Evolutionary conservation across 2,888 invertebrate genomes (phyloP).

Genomic region (Polydesmus complanatus): DNA sequence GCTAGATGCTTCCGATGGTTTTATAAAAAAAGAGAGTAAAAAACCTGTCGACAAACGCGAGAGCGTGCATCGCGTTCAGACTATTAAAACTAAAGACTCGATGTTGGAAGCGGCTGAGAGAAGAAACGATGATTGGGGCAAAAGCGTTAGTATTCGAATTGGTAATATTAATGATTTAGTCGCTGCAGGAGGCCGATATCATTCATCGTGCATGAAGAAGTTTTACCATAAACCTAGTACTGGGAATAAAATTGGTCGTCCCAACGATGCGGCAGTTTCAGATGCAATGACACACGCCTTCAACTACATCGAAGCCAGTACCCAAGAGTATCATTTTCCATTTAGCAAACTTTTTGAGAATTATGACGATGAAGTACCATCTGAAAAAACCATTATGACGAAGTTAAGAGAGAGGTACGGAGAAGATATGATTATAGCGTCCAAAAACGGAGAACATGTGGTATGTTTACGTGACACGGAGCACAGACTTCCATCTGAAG

Average conservation of each 20-base stretch:
- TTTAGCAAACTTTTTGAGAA: too few species aligned
- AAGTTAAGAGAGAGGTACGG: too few species aligned
- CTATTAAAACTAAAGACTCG: neutral
- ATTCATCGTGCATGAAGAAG: too few species aligned
- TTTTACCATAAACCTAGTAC: too few species aligned
- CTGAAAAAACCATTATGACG: neutral
- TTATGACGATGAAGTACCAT: too few species aligned
- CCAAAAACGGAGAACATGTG: too few species aligned
- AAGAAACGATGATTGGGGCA: neutral
- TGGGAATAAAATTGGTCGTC: neutral
- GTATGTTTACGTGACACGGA: too few species aligned
- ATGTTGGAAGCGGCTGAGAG: neutral
- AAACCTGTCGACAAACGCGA: neutral
- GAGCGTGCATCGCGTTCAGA: neutral
- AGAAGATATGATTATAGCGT: too few species aligned
- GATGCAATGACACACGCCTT: neutral
- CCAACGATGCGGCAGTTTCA: neutral
- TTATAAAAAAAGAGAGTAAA: neutral
- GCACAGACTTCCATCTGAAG: too few species aligned
- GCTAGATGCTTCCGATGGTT: too few species aligned
- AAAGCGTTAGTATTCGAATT: neutral
- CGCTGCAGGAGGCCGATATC: too few species aligned
- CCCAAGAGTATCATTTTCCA: too few species aligned
- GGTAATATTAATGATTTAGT: neutral
- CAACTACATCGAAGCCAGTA: neutral